Conservation (phyloP, 2,888 invertebrate species). For the Polydrusus cervinus region DNA sequence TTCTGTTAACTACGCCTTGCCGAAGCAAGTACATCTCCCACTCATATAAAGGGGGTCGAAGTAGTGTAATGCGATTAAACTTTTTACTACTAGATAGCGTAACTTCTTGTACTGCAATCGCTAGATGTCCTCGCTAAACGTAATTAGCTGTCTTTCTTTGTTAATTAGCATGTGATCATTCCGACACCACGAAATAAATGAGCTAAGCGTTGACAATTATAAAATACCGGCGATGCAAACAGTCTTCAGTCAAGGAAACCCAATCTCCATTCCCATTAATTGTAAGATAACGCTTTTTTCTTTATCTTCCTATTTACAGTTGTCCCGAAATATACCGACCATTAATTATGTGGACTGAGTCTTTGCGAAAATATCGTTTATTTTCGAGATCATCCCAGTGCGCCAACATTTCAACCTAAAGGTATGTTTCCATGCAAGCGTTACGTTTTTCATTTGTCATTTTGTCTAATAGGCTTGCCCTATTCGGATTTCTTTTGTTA, state of each 20-base stretch:
- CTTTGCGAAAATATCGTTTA: conserved; percentile 67
- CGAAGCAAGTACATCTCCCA: too few relatives aligned
- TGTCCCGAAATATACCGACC: conserved; percentile 66
- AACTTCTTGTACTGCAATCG: too few relatives aligned
- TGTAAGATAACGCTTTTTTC: conserved; percentile 65
- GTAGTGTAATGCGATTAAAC: too few relatives aligned
- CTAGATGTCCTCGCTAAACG: too few relatives aligned
- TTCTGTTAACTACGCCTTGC: too few relatives aligned
- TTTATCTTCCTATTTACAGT: conserved; percentile 67
- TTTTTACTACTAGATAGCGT: too few relatives aligned
- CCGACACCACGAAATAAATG: conserved; percentile 29
- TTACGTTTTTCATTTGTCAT: conserved; percentile 67
- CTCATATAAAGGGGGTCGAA: too few relatives aligned
- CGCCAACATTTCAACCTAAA: conserved; percentile 61
- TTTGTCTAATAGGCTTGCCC: conserved; percentile 56
- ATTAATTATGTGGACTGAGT: conserved; percentile 66
- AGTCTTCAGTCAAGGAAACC: conserved; percentile 20
- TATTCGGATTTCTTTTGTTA: conserved; percentile 54
- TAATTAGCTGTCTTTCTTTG: too few relatives aligned
- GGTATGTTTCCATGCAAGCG: conserved; percentile 61
- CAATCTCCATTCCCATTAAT: conserved; percentile 67
- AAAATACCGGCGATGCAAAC: conserved; percentile 34
- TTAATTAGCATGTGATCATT: neutral
- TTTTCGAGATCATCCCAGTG: conserved; percentile 66
- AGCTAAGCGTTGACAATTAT: conserved; percentile 24